Conservation (phyloP, 2,888 invertebrate species). For the Drosophila antonietae region DNA sequence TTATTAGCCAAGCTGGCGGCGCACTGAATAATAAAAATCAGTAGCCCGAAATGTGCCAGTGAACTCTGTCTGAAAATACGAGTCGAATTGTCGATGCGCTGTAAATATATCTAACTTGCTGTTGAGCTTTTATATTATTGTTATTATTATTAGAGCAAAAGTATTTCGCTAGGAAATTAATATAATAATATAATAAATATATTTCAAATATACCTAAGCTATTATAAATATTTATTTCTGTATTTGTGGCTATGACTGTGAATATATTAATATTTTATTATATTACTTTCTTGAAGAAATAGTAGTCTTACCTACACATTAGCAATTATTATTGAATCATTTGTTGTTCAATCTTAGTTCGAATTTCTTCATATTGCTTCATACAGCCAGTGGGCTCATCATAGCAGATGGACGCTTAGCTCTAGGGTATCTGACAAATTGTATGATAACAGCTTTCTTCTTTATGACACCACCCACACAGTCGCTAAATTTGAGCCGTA, state of each 20-base stretch:
- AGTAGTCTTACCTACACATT: too few species aligned
- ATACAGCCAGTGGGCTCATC: not conserved
- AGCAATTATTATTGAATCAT: not conserved
- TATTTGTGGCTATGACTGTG: too few species aligned
- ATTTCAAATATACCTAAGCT: too few species aligned
- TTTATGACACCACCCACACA: slow-evolving; percentile 27
- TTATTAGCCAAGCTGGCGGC: slow-evolving; percentile 70
- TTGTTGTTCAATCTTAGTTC: not conserved
- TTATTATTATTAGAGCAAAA: not conserved
- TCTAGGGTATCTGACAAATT: slow-evolving; percentile 26
- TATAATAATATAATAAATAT: too few species aligned
- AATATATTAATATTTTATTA: too few species aligned
- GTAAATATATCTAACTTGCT: not conserved
- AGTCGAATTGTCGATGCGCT: slow-evolving; percentile 32
- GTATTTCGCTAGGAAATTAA: too few species aligned
- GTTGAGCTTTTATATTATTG: not conserved
- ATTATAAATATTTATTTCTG: too few species aligned
- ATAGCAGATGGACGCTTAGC: not conserved
- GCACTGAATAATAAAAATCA: slow-evolving; percentile 53
- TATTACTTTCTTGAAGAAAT: too few species aligned
- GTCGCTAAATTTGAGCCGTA: slow-evolving; percentile 1
- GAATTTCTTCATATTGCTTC: not conserved
- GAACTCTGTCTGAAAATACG: slow-evolving; percentile 3
- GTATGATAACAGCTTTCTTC: slow-evolving; percentile 44
- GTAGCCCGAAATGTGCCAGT: slow-evolving; percentile 37